Conservation (phyloP, 2,113 vertebrate genomes). For the Pterocles gutturalis region DNA sequence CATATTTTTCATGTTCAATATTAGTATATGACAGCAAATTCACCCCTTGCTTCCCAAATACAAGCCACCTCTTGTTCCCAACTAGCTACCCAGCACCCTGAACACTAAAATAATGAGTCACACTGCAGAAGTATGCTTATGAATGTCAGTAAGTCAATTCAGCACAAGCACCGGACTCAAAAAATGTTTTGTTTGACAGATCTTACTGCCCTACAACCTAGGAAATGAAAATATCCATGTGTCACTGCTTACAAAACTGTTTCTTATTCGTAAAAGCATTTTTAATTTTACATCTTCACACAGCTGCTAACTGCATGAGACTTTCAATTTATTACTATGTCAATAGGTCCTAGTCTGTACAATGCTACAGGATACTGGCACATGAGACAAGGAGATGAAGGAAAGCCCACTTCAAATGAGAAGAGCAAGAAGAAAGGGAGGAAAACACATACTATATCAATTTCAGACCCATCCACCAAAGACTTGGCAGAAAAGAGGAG, state of each 20-base stretch:
- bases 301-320: background rate
- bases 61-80: background rate
- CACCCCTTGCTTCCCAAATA: background rate
- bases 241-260: background rate
- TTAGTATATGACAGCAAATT: background rate
- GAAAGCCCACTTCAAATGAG: constrained; percentile 14
- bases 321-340: background rate
- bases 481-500: constrained; percentile 29
- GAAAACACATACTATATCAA: background rate
- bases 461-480: constrained; percentile 60
- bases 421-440: background rate
- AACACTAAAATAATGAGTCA: background rate
- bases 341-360: background rate
- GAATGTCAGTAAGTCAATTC: background rate
- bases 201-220: background rate
- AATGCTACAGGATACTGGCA: accelerated
- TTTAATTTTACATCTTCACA: constrained; percentile 2
- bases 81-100: background rate
- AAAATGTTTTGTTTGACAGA: constrained; percentile 22
- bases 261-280: background rate
- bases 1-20: background rate
- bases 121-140: background rate
- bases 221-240: background rate
- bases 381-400: background rate
- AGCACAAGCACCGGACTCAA: background rate